These are phyloP conservation scores for Limnodromus scolopaceus DNA, from an alignment of 2,797 vertebrate genomes.

Conservation along the genomic window DNA sequence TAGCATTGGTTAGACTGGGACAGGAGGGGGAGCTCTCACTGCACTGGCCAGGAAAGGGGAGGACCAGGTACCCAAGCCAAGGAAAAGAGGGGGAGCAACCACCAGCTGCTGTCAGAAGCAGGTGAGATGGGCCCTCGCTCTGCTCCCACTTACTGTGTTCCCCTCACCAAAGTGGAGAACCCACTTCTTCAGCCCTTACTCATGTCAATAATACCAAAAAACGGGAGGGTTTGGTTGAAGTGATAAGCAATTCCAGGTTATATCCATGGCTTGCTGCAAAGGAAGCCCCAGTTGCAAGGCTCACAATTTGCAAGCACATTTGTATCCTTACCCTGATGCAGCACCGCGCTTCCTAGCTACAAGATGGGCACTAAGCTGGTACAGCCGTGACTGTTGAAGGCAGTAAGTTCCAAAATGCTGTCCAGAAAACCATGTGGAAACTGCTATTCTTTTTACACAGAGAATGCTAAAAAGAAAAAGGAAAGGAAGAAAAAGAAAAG, in stretches of 20 bases:
- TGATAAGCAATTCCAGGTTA: background rate
- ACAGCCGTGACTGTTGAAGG: background rate
- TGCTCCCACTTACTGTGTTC: background rate
- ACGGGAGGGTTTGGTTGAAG: background rate
- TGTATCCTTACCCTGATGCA: background rate
- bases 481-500: background rate
- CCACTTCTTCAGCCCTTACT: background rate
- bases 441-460: background rate
- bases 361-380: background rate
- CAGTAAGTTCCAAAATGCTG: background rate
- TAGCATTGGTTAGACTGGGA: background rate
- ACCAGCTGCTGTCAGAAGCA: background rate
- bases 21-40: conserved; percentile 59
- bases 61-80: background rate
- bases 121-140: background rate
- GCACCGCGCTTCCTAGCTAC: background rate
- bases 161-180: background rate
- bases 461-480: background rate
- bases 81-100: background rate
- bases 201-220: rapidly evolving
- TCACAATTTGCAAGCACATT: background rate
- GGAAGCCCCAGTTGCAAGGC: background rate
- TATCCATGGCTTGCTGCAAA: background rate
- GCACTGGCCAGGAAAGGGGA: background rate
- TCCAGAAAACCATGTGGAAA: background rate